A percentile compares a stretch with the other conserved stretches of the same genome.
These are phyloP conservation scores for Callorhinus ursinus DNA, from an alignment of 2,113 vertebrate species.

Conservation along the genomic window DNA sequence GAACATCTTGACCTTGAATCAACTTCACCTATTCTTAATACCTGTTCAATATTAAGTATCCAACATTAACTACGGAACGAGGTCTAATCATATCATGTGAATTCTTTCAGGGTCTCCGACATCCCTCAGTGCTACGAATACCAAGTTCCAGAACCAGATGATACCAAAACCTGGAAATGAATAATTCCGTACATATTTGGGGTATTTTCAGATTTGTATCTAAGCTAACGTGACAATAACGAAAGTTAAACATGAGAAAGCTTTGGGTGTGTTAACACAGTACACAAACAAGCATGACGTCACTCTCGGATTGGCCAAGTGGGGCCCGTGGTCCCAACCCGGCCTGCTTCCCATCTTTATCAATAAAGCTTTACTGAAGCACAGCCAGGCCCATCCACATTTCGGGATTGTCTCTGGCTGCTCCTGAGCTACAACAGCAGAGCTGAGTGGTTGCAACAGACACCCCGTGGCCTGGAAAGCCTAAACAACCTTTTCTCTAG, in stretches of 20 bases:
- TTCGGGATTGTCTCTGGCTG: neutral
- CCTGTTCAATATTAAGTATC: neutral
- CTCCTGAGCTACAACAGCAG: neutral
- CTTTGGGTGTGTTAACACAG: neutral
- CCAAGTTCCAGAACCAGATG: neutral
- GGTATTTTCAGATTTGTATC: slow-evolving; percentile 71
- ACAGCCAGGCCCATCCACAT: neutral
- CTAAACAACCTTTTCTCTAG: neutral
- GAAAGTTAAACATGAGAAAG: neutral
- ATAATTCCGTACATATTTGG: neutral
- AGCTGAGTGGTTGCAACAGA: neutral
- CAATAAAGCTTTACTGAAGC: neutral
- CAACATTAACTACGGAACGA: neutral
- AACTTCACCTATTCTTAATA: neutral
- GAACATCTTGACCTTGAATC: neutral
- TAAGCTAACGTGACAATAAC: neutral
- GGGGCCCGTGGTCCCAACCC: neutral
- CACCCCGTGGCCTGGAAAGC: neutral
- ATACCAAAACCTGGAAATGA: slow-evolving; percentile 4
- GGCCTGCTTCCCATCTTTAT: neutral
- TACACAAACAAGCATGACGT: neutral
- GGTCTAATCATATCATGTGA: neutral
- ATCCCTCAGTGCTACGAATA: neutral
- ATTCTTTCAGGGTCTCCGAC: neutral
- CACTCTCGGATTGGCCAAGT: neutral